Percentiles rank a stretch among this genome's conserved stretches.
Conservation (phyloP, 1,140 invertebrate genomes). For the Diachasmimorpha longicaudata region DNA sequence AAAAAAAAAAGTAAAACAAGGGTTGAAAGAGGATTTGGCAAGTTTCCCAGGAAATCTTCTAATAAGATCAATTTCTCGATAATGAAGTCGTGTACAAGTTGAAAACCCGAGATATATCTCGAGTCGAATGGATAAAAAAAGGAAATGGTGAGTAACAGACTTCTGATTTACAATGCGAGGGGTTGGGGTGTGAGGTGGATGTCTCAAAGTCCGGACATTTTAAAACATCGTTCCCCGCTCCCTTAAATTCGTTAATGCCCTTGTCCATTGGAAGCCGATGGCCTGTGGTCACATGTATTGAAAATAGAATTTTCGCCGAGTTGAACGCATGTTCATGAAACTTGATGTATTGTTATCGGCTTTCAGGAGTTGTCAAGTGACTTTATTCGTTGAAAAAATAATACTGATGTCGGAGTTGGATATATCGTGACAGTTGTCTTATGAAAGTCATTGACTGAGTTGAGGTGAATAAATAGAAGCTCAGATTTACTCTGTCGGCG, state of each 20-base stretch:
- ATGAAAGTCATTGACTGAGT: background rate
- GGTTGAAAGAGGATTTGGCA: constrained; percentile 28
- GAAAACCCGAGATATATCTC: constrained; percentile 3
- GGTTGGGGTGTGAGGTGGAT: background rate
- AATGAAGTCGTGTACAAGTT: constrained; percentile 46
- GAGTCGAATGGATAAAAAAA: background rate
- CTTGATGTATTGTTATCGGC: background rate
- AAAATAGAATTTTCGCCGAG: background rate
- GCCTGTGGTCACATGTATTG: background rate
- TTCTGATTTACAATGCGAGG: no score
- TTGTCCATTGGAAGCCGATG: background rate
- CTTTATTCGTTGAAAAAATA: background rate
- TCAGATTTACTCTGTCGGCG: background rate
- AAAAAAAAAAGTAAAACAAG: constrained; percentile 19
- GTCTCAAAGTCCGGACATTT: background rate
- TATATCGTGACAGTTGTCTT: background rate
- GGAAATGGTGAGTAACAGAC: background rate
- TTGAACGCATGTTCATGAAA: background rate
- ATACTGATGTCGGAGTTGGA: background rate
- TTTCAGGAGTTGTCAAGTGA: background rate
- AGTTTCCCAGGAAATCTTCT: constrained; percentile 30
- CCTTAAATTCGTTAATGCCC: background rate
- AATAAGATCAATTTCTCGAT: constrained; percentile 60
- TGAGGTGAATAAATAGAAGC: background rate
- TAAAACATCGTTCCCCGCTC: background rate